Evolutionary conservation across 2,888 invertebrate genomes (phyloP), one percentile per base, ranked within the genome.

Genomic region (Drosophila koepferae): DNA sequence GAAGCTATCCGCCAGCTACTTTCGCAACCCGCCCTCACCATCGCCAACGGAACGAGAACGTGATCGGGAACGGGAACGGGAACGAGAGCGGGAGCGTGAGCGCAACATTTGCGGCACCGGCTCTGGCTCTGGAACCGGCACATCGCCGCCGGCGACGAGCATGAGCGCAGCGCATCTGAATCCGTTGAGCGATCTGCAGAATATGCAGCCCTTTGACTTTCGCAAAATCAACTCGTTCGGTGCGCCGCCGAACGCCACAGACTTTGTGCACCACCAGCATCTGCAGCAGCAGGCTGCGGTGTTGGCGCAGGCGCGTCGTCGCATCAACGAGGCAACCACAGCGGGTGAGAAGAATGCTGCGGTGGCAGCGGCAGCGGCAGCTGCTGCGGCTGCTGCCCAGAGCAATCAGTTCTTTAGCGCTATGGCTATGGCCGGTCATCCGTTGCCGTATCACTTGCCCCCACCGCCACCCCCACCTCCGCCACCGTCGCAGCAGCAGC

Each of bases 131-230:
- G 43, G 61, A 9, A 5, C 46, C 16, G 51, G 60, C 43, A 14
- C 67, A 54, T 49, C 63, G 48, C 63, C 63, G 59, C 62, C 63
- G n/a, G 54, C 67, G 54, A 56, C 82, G 62, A 72, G 73, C 68
- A 72, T 73, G 72, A 67, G 75, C 23, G 77, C 75, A 64, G 82
- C 23, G 51, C 86, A 54, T 75, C 84, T 95, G 90, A 95, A 95
- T 93, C 98, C 98, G 4, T 94, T 98, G 75, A 98, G 97, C 92
- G 96, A 97, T 87, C 94, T 98, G 55, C 98, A 98, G 93, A 98
- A 96, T 89, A 98, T 99, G 98, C 98, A 98, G 91, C 98, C 98
- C 0, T 98, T 98, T 92, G 98, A 98, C 92, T 98, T 97, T 91
- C 95, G 98, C 38, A 97, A 97, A 84, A 93, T 96, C 46, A 95